Percentiles rank a stretch among this genome's conserved stretches.
phyloP scores from a whole-genome alignment of 2,113 vertebrate species.

The Hassar affinis region DNA sequence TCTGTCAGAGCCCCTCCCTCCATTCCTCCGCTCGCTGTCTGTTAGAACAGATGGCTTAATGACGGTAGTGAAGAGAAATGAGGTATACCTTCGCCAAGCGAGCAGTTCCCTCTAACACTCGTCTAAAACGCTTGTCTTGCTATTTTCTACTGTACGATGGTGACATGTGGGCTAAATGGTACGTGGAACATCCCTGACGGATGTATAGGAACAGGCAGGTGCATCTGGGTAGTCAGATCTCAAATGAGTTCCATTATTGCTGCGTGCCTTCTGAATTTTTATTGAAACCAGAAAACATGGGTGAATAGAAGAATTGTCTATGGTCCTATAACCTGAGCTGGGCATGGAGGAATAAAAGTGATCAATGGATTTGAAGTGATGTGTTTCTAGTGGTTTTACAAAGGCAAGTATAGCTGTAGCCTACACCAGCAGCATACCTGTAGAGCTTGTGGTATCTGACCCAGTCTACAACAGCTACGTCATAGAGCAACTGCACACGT shows the following conservation, averaged over 20 bases:
- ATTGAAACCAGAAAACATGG: not conserved
- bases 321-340: not conserved
- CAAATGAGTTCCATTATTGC: not conserved
- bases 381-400: not conserved
- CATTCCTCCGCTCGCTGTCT: slow-evolving; percentile 4
- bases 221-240: not conserved
- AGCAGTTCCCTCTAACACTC: slow-evolving; percentile 16
- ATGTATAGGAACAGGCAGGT: slow-evolving; percentile 4
- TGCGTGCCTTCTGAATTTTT: not conserved
- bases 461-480: not conserved
- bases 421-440: not conserved
- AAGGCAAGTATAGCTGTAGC: not conserved
- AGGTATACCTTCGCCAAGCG: slow-evolving; percentile 14
- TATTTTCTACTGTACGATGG: not conserved
- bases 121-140: slow-evolving; percentile 27
- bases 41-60: slow-evolving; percentile 40
- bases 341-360: not conserved
- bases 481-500: not conserved
- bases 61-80: slow-evolving; percentile 44
- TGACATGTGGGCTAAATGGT: slow-evolving; percentile 22
- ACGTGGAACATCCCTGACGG: slow-evolving; percentile 1
- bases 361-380: not conserved
- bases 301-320: not conserved
- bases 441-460: not conserved
- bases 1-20: slow-evolving; percentile 26